A percentile compares a stretch with the other conserved stretches of the same genome.
phyloP scores from a whole-genome alignment of 1,140 invertebrate species.

The Leptoteleia sp. region DNA sequence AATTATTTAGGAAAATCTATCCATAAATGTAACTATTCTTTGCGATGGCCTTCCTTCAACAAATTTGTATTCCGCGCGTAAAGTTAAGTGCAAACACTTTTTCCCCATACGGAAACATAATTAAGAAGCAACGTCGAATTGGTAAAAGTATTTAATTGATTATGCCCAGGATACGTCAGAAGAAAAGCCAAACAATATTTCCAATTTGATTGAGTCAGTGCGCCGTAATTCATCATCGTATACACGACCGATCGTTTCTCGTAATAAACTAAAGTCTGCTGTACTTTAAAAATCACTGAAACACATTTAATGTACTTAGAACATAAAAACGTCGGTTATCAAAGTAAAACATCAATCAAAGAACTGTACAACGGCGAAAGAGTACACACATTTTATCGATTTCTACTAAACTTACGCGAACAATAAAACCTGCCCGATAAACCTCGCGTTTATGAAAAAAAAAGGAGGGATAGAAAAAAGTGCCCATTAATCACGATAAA shows the following conservation, averaged over 20 bases:
- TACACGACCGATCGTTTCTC: constrained; percentile 10
- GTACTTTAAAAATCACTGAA: constrained; percentile 19
- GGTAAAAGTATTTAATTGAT: no score
- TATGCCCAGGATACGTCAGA: not conserved
- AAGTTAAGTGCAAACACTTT: no score
- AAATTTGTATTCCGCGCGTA: no score
- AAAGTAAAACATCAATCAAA: constrained; percentile 47
- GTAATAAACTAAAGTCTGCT: constrained; percentile 3
- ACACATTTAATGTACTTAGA: constrained; percentile 17
- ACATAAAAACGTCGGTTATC: constrained; percentile 27
- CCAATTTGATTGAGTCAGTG: not conserved
- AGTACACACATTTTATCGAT: constrained; percentile 23
- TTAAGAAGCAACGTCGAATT: no score
- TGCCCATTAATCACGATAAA: constrained; percentile 34
- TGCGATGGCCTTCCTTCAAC: no score
- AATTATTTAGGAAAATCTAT: no score
- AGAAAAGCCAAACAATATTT: not conserved
- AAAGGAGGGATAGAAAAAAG: not conserved
- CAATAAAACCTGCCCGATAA: constrained; percentile 33
- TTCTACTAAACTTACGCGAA: constrained; percentile 9
- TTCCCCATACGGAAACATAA: no score
- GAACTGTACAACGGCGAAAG: not conserved
- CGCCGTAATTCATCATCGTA: constrained; percentile 5
- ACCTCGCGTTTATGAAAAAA: constrained; percentile 5
- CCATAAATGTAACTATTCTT: no score